phyloP scores from a whole-genome alignment of 2,888 invertebrate species.

The Drosophila lutescens region DNA sequence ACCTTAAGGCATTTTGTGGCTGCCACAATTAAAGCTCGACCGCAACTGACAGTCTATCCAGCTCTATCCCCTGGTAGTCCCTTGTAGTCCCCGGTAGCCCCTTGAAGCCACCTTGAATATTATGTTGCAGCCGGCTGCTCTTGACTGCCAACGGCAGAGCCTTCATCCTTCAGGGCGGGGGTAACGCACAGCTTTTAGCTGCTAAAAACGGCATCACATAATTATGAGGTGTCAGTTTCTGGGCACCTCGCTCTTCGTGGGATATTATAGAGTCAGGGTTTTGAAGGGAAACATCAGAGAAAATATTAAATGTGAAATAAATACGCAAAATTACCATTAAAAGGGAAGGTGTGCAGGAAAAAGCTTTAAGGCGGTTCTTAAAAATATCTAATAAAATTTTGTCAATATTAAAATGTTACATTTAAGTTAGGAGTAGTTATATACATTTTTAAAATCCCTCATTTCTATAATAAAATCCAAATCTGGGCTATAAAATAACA shows the following conservation, averaged over 20 bases:
- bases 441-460: too few species aligned
- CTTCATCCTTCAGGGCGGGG: slow-evolving; percentile 15
- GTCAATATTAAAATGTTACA: too few species aligned
- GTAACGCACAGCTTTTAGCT: slow-evolving; percentile 57
- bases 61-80: neutral
- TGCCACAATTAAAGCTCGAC: slow-evolving; percentile 46
- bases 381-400: too few species aligned
- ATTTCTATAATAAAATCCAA: too few species aligned
- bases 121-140: slow-evolving; percentile 26
- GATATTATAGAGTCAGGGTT: neutral
- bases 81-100: neutral
- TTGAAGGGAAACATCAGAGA: neutral
- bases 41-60: slow-evolving; percentile 13
- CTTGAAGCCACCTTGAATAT: slow-evolving; percentile 36
- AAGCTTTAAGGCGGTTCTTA: too few species aligned
- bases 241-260: neutral
- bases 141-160: slow-evolving; percentile 39
- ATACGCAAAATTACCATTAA: neutral
- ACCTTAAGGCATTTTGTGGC: slow-evolving; percentile 17
- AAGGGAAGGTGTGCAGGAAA: too few species aligned
- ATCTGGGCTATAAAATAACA: neutral
- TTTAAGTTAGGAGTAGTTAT: too few species aligned
- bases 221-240: slow-evolving; percentile 58
- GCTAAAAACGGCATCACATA: slow-evolving; percentile 70
- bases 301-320: neutral